Base-by-base conservation (phyloP, 2,888 invertebrate species). In the Timema cristinae region DNA sequence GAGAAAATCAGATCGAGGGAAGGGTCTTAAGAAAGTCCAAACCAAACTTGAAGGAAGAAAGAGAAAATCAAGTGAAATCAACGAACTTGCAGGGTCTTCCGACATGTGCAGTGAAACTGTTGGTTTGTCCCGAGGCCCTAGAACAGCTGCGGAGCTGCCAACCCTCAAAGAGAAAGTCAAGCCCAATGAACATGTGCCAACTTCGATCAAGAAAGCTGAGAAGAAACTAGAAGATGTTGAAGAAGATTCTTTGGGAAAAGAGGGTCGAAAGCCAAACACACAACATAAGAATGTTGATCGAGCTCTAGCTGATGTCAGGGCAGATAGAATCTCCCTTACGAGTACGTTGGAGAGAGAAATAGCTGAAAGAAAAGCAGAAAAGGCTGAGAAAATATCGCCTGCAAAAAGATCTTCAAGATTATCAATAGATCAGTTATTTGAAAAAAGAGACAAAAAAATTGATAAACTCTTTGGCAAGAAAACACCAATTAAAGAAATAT, bases 381-480 rank as follows among this genome's bases (percentile, higher is more conserved):
- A 79, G 75, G 79, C 81, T 61, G 76, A 83, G 76, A 73, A 82
- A 79, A 78, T 83, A 76, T 76, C 83, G 80, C 73, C 82, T 77
- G 79, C 82, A 79, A 80, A 80, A 81, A 79, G 85, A 78, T 80
- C 83, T 82, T 76, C 84, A 76, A 81, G 84, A 73, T 83, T 81
- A 48, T 83, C 87, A 5, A 78, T 89, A 68, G 88, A 89, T 76
- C 86, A 86, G 76, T 79, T 89, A 66, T 83, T 89, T 66, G 87
- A 84, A 63, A 76, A 75, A 72, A 69, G 67, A 59, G 69, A 71
- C 16, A 73, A 69, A 61, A 76, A 74, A 66, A 71, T 68, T 50
- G 75, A 75, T 68, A 74, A 75, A 84, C 83, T 75, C 82, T 83
- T 76, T 80, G 13, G 48, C 47, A 63, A 63, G 47, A 48, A 63